A percentile compares a stretch with the other conserved stretches of the same genome.
Evolutionary conservation across 2,888 invertebrate species (phyloP).

Genomic region (Tachina fera): DNA sequence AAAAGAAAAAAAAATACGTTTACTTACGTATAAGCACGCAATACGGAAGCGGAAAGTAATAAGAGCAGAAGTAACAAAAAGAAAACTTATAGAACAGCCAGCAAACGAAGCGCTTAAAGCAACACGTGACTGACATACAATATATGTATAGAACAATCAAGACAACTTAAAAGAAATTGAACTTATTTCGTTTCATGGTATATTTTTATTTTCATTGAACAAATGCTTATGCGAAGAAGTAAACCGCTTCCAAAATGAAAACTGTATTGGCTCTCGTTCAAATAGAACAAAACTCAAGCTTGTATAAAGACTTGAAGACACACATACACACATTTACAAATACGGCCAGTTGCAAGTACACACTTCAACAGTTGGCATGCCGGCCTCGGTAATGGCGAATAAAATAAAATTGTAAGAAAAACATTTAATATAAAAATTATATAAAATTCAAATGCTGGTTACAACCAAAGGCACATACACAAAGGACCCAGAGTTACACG

Average conservation of each 20-base stretch:
- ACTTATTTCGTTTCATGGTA: conserved; percentile 48
- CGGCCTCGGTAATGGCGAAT: conserved; percentile 27
- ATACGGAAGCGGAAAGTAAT: conserved; percentile 29
- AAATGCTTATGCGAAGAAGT: conserved; percentile 57
- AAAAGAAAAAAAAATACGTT: conserved; percentile 36
- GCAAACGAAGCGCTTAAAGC: conserved; percentile 70
- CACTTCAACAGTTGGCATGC: conserved; percentile 34
- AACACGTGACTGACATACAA: conserved; percentile 71
- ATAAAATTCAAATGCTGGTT: conserved; percentile 50
- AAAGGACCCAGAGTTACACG: conserved; percentile 1
- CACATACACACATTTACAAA: conserved; percentile 2
- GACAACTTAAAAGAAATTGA: conserved; percentile 53
- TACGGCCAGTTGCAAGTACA: background rate
- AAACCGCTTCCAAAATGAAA: conserved; percentile 56
- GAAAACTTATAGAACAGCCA: conserved; percentile 27
- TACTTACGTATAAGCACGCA: conserved; percentile 52
- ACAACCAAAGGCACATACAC: background rate
- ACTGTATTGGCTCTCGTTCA: conserved; percentile 59
- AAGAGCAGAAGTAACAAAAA: conserved; percentile 2
- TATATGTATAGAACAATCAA: conserved; percentile 68
- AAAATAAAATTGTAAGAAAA: conserved; percentile 65
- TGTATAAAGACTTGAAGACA: background rate
- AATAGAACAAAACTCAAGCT: conserved; percentile 37
- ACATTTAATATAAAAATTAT: conserved; percentile 63
- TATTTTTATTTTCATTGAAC: conserved; percentile 41